Percentiles rank a stretch among this genome's conserved stretches.
These are phyloP conservation scores for Anolis apletophallus DNA, from an alignment of 2,797 vertebrate genomes.

Conservation along the genomic window DNA sequence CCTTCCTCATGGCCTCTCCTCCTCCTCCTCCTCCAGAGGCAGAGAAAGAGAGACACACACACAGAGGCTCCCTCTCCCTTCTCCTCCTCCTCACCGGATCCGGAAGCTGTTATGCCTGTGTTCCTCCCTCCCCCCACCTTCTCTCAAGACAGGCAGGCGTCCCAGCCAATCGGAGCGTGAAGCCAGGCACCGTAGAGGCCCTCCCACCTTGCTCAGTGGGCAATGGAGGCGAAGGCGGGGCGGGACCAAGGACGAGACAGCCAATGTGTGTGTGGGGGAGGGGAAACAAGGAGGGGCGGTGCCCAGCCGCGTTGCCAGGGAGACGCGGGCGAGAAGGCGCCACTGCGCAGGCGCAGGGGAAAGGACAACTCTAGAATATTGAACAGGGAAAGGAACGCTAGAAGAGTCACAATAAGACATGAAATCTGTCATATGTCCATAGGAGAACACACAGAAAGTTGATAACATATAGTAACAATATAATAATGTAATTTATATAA, in stretches of 20 bases:
- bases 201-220: background rate
- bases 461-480: too few relatives aligned
- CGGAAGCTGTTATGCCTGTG: background rate
- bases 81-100: conserved; percentile 27
- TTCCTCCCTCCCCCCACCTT: background rate
- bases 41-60: too few relatives aligned
- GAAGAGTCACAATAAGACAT: too few relatives aligned
- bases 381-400: too few relatives aligned
- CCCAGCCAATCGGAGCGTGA: background rate
- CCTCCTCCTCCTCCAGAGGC: too few relatives aligned
- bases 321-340: background rate
- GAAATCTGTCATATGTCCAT: too few relatives aligned
- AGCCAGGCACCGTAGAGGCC: background rate
- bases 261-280: background rate
- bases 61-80: background rate
- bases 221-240: background rate
- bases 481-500: too few relatives aligned
- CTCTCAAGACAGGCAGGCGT: background rate
- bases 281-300: background rate
- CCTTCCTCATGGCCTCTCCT: too few relatives aligned
- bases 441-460: too few relatives aligned
- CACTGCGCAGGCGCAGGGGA: background rate
- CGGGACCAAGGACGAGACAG: too few relatives aligned
- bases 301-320: conserved; percentile 8
- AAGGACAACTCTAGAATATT: too few relatives aligned